phyloP scores from a whole-genome alignment of 2,888 invertebrate species.

The Sussaba pulchella region DNA sequence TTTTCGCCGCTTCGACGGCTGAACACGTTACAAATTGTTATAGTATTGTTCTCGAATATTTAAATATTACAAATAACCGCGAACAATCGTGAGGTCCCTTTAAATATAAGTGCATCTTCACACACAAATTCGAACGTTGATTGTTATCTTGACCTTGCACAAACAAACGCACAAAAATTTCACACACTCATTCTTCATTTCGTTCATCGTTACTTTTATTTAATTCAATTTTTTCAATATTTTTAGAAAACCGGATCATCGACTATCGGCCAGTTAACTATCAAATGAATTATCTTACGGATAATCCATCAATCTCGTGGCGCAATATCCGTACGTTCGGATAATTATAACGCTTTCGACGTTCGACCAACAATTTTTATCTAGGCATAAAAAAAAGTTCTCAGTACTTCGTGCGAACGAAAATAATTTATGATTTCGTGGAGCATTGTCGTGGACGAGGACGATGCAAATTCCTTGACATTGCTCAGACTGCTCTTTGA shows the following conservation, averaged over 20 bases:
- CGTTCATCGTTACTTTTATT: slow-evolving; percentile 6
- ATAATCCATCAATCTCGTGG: slow-evolving; percentile 41
- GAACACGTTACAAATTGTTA: slow-evolving; percentile 18
- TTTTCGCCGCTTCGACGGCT: background rate
- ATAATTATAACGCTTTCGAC: slow-evolving; percentile 16
- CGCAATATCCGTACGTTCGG: slow-evolving; percentile 33
- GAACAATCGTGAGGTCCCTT: slow-evolving; percentile 36
- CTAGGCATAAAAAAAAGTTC: slow-evolving; percentile 36
- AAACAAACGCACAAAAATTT: slow-evolving; percentile 34
- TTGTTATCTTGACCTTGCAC: background rate
- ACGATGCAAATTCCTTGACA: slow-evolving; percentile 9
- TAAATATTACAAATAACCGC: background rate
- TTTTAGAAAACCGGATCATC: slow-evolving; percentile 58
- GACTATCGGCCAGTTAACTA: slow-evolving; percentile 53
- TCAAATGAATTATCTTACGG: slow-evolving; percentile 51
- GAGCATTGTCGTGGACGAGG: slow-evolving; percentile 12
- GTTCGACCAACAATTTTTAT: slow-evolving; percentile 34
- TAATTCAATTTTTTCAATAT: slow-evolving; percentile 40
- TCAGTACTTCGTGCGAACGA: background rate
- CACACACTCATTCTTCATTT: slow-evolving; percentile 11
- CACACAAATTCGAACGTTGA: slow-evolving; percentile 20
- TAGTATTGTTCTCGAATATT: background rate
- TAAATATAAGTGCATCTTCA: slow-evolving; percentile 16
- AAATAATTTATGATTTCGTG: background rate
- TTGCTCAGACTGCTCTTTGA: background rate